Percentiles rank a stretch among this genome's conserved stretches.
phyloP scores from a whole-genome alignment of 2,797 vertebrate genomes.

The Tragelaphus eurycerus region DNA sequence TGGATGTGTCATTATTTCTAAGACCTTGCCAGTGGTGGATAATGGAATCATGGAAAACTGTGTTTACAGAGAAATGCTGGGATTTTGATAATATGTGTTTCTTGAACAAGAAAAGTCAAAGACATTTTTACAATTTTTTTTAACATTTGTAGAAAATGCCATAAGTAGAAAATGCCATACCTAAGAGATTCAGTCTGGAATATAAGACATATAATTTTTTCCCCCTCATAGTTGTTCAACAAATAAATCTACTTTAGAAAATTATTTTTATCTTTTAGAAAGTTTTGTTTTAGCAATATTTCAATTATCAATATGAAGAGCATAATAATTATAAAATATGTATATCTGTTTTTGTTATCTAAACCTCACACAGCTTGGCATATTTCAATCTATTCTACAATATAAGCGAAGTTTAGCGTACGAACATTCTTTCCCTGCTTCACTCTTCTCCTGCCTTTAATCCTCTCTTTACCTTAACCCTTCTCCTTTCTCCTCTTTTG shows the following conservation, averaged over 20 bases:
- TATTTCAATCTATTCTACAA: neutral
- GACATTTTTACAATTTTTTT: conserved; percentile 13
- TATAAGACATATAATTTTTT: neutral
- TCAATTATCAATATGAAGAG: neutral
- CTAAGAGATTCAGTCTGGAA: neutral
- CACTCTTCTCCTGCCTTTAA: neutral
- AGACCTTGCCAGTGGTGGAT: conserved; percentile 2
- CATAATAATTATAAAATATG: neutral
- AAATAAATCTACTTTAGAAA: conserved; percentile 25
- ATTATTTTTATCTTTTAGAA: neutral
- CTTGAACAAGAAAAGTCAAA: conserved; percentile 42
- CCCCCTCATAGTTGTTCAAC: neutral
- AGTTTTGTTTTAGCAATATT: neutral
- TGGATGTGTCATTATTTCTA: conserved; percentile 65
- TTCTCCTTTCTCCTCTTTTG: neutral
- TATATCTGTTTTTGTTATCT: neutral
- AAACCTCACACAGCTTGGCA: neutral
- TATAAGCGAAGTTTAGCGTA: neutral
- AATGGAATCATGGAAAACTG: conserved; percentile 60
- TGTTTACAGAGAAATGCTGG: conserved; percentile 36
- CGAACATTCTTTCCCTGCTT: neutral
- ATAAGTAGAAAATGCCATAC: neutral
- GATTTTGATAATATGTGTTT: neutral
- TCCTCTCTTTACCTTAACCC: neutral
- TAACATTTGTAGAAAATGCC: neutral